Evolutionary conservation across 53 echinoderm and acorn worm species (phyloP).

Genomic region (Mesocentrotus franciscanus): DNA sequence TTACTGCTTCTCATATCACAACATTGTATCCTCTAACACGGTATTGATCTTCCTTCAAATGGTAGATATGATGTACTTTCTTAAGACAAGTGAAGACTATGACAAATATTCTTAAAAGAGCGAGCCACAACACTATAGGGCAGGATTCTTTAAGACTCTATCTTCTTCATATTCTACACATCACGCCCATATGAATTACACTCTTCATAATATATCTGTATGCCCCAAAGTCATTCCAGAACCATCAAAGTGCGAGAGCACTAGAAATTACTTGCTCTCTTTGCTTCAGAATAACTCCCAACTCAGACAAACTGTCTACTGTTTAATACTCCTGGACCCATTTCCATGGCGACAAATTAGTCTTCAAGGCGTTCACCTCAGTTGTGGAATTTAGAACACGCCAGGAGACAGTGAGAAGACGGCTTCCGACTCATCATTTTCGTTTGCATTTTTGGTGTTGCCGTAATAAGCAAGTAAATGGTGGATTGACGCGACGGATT

Average conservation of each 20-base stretch:
- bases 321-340: conserved; percentile 47
- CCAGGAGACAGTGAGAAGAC: background rate
- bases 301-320: conserved; percentile 42
- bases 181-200: conserved; percentile 8
- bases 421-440: background rate
- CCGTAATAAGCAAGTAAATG: conserved; percentile 38
- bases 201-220: background rate
- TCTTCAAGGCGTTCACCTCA: conserved; percentile 40
- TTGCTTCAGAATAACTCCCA: conserved; percentile 26
- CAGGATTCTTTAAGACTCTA: background rate
- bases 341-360: conserved; percentile 58
- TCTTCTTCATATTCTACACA: background rate
- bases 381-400: conserved; percentile 28
- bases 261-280: conserved; percentile 2
- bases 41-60: too few relatives aligned
- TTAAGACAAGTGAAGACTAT: background rate
- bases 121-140: background rate
- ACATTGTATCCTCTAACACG: too few relatives aligned
- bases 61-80: too few relatives aligned
- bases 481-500: background rate
- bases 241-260: background rate
- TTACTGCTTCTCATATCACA: too few relatives aligned
- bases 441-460: background rate
- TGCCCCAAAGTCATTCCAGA: background rate
- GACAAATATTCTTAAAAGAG: background rate